A percentile compares a stretch with the other conserved stretches of the same genome.
Conservation (phyloP, 2,888 invertebrate genomes). For the Sycophila texana region DNA sequence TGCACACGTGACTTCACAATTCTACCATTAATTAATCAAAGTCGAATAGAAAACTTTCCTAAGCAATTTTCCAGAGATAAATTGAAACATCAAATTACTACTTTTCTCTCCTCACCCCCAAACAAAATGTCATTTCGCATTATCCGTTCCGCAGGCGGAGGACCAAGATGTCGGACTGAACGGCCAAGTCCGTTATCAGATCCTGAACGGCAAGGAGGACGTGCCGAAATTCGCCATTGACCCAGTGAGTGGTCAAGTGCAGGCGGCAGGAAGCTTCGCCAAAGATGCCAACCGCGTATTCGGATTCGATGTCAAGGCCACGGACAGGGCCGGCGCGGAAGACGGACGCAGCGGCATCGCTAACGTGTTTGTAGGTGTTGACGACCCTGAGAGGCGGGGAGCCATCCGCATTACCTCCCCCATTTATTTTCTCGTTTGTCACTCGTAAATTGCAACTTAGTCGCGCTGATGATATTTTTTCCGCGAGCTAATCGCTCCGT, state of each 20-base stretch:
- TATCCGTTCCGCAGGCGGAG: conserved; percentile 78
- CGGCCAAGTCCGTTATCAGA: conserved; percentile 87
- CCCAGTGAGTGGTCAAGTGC: conserved; percentile 85
- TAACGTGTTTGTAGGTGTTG: conserved; percentile 86
- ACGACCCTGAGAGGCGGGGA: conserved; percentile 7
- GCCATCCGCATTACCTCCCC: too few species aligned
- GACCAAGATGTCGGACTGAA: conserved; percentile 87
- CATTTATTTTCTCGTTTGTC: conserved; percentile 41
- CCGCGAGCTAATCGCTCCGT: not conserved
- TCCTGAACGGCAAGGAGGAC: conserved; percentile 83
- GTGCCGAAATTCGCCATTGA: conserved; percentile 87
- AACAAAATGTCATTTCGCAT: not conserved
- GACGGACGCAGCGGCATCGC: conserved; percentile 90
- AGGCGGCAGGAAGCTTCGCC: conserved; percentile 83
- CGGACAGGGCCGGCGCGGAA: conserved; percentile 87
- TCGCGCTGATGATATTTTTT: conserved; percentile 4
- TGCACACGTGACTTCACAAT: too few species aligned
- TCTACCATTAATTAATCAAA: not conserved
- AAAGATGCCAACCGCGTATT: conserved; percentile 86
- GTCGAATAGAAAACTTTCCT: too few species aligned
- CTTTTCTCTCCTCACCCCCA: not conserved
- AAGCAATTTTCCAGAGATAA: too few species aligned
- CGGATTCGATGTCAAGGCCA: conserved; percentile 92
- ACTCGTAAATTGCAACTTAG: conserved; percentile 31
- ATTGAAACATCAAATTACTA: not conserved